Conservation (phyloP, 2,113 vertebrate species). For the Ramphastos sulfuratus region DNA sequence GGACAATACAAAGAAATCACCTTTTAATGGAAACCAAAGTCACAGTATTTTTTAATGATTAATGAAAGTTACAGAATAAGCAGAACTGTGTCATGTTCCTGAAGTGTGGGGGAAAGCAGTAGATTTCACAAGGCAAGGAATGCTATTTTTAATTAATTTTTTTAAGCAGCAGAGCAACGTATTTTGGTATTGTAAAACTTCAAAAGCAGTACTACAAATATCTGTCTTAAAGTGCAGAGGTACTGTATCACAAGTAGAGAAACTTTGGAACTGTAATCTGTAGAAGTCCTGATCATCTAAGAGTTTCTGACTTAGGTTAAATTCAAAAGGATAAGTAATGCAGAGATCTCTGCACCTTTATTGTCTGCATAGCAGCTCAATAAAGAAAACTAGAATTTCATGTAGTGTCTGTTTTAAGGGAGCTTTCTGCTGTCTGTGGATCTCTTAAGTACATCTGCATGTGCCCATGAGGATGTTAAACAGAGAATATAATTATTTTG, state of each 20-base stretch:
- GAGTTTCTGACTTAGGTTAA: neutral
- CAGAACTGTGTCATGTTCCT: too few relatives aligned
- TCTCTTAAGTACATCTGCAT: neutral
- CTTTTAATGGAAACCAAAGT: neutral
- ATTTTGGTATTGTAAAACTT: neutral
- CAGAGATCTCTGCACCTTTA: neutral
- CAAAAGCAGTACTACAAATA: neutral
- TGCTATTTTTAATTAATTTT: neutral
- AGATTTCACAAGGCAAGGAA: neutral
- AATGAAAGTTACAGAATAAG: too few relatives aligned
- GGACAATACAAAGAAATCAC: neutral
- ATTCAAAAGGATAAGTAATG: neutral
- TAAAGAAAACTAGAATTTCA: neutral
- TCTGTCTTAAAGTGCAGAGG: neutral
- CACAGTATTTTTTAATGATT: neutral
- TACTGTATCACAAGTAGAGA: neutral
- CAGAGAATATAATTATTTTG: constrained; percentile 21
- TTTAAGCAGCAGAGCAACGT: neutral
- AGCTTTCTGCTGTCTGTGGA: neutral
- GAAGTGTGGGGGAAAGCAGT: neutral
- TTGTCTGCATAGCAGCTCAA: neutral
- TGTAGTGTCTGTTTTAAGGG: neutral
- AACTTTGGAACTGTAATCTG: neutral
- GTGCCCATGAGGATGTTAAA: neutral
- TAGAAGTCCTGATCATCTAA: neutral